Conservation (phyloP, 2,113 vertebrate genomes). For the Cyrtonyx montezumae region DNA sequence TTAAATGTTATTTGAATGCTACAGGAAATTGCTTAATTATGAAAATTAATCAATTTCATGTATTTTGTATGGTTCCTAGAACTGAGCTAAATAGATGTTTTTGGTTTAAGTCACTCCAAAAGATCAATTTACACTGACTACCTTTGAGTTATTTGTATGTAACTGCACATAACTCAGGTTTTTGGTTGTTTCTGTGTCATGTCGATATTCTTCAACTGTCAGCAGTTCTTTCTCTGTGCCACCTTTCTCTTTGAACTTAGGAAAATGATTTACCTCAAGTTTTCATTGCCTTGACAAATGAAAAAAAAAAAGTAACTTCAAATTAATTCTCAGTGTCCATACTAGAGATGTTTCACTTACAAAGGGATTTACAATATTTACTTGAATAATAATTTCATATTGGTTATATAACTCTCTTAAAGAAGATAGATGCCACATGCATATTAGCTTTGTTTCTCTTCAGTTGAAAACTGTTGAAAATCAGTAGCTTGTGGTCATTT, state of each 20-base stretch:
- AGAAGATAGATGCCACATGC: rapidly evolving
- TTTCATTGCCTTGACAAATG: background rate
- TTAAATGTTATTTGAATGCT: background rate
- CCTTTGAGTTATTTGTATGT: background rate
- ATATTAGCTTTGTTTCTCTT: background rate
- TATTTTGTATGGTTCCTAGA: background rate
- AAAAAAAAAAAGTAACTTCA: rapidly evolving
- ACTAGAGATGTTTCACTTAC: background rate
- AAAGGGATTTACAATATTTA: background rate
- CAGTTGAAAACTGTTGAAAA: background rate
- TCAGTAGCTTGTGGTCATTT: background rate
- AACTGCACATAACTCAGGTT: background rate
- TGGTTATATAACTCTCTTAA: background rate
- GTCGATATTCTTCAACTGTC: background rate
- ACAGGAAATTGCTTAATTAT: background rate
- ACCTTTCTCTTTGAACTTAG: background rate
- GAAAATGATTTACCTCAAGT: background rate
- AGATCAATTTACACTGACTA: background rate
- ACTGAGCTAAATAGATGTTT: background rate
- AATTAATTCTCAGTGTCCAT: background rate
- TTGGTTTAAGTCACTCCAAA: background rate
- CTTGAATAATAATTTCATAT: background rate
- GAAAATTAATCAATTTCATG: background rate
- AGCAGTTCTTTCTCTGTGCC: background rate
- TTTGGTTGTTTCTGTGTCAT: background rate